Percentiles rank a stretch among this genome's conserved stretches.
Evolutionary conservation across 64 coral and sea anemone genomes (phyloP).

Genomic region (Astreopora myriophthalma): DNA sequence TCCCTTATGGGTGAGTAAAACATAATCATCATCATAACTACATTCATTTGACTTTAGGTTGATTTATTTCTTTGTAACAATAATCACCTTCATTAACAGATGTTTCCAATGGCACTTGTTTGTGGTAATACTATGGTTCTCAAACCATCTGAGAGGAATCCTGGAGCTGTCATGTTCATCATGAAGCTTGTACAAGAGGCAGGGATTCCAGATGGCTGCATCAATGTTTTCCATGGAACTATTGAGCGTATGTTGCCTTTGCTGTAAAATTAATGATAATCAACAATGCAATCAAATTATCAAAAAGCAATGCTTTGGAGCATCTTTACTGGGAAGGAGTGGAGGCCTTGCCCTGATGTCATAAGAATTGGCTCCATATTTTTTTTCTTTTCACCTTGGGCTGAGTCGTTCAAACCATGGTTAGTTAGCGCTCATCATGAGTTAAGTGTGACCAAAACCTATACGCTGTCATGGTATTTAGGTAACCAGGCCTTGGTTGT

Average conservation of each 20-base stretch:
- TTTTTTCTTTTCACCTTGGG: too few species aligned
- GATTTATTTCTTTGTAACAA: not conserved
- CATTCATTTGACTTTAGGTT: not conserved
- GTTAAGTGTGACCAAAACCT: too few species aligned
- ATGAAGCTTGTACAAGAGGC: conserved; percentile 93
- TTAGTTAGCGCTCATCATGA: too few species aligned
- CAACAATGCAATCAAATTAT: too few species aligned
- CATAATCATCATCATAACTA: not conserved
- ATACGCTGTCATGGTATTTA: too few species aligned
- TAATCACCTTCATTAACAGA: conserved; percentile 68
- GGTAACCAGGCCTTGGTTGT: too few species aligned
- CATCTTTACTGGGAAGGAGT: too few species aligned
- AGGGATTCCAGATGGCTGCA: conserved; percentile 86
- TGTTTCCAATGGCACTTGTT: conserved; percentile 93
- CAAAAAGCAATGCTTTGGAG: too few species aligned
- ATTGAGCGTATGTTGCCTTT: conserved; percentile 62
- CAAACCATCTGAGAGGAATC: conserved; percentile 92
- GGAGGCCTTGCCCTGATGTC: too few species aligned
- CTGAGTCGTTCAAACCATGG: too few species aligned
- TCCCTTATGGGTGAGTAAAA: conserved; percentile 89
- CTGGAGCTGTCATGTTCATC: conserved; percentile 85
- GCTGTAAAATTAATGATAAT: too few species aligned
- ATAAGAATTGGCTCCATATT: too few species aligned
- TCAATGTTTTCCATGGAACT: conserved; percentile 93
- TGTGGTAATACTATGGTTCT: conserved; percentile 95